Evolutionary conservation across 2,888 invertebrate genomes (phyloP).

Genomic region (Apomyelois bistriatella): DNA sequence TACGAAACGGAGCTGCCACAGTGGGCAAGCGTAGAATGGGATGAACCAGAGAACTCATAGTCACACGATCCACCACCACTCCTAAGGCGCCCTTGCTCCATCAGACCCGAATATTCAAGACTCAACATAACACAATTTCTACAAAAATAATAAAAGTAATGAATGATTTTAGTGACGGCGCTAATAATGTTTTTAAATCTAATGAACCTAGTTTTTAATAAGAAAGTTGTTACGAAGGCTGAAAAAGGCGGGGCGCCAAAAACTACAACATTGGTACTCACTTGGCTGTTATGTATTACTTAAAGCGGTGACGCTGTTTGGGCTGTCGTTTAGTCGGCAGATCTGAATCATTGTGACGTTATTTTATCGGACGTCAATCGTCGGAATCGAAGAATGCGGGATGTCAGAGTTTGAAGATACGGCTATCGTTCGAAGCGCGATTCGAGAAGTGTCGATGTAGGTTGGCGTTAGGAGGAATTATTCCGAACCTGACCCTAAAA

Average conservation of each 20-base stretch:
- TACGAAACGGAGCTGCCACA: slow-evolving; percentile 95
- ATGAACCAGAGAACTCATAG: slow-evolving; percentile 81
- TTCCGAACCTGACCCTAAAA: no score
- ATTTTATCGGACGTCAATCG: no score
- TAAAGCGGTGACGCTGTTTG: background rate
- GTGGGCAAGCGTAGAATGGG: slow-evolving; percentile 95
- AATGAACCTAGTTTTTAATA: slow-evolving; percentile 7
- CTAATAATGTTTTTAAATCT: background rate
- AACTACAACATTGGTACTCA: slow-evolving; percentile 30
- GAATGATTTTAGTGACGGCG: background rate
- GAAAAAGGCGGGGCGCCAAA: slow-evolving; percentile 32
- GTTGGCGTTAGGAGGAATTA: no score
- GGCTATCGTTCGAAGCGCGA: no score
- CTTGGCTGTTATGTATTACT: slow-evolving; percentile 46
- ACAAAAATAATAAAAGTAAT: slow-evolving; percentile 11
- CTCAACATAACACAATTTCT: slow-evolving; percentile 18
- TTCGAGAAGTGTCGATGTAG: no score
- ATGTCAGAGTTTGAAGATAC: no score
- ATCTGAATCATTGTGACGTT: background rate
- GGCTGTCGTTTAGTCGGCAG: background rate
- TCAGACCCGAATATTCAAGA: slow-evolving; percentile 24
- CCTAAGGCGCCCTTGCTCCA: slow-evolving; percentile 52
- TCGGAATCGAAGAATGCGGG: no score
- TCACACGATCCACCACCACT: slow-evolving; percentile 52
- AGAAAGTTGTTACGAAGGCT: slow-evolving; percentile 7